phyloP scores from a whole-genome alignment of 1,140 invertebrate species.

The Drosophila sulfurigaster region DNA sequence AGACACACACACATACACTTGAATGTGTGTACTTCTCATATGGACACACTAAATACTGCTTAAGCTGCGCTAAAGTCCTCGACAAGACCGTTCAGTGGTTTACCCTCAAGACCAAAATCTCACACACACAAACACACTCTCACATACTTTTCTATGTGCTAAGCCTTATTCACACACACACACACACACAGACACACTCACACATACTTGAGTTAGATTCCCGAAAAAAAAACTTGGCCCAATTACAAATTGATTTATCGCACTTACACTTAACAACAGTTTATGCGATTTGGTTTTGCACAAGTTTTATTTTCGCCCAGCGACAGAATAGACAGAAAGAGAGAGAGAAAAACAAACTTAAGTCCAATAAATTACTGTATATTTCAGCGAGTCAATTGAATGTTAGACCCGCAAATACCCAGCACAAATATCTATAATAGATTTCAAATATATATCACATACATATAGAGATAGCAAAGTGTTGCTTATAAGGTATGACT shows the following conservation, averaged over 20 bases:
- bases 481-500: too few relatives aligned
- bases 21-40: not conserved
- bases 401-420: constrained; percentile 7
- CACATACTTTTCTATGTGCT: not conserved
- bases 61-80: constrained; percentile 44
- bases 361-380: constrained; percentile 22
- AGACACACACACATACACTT: not conserved
- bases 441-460: too few relatives aligned
- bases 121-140: constrained; percentile 1
- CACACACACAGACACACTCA: not conserved
- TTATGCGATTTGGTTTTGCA: constrained; percentile 56
- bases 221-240: constrained; percentile 42
- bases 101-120: constrained; percentile 6
- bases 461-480: too few relatives aligned
- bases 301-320: constrained; percentile 40
- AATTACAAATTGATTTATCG: constrained; percentile 67
- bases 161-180: not conserved
- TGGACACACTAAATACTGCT: constrained; percentile 40
- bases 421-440: not conserved
- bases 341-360: constrained; percentile 19
- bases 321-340: not conserved
- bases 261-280: constrained; percentile 60
- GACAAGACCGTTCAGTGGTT: constrained; percentile 33
- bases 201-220: constrained; percentile 14
- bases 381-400: not conserved